Conservation (phyloP, 2,113 vertebrate species). For the Bucco capensis region DNA sequence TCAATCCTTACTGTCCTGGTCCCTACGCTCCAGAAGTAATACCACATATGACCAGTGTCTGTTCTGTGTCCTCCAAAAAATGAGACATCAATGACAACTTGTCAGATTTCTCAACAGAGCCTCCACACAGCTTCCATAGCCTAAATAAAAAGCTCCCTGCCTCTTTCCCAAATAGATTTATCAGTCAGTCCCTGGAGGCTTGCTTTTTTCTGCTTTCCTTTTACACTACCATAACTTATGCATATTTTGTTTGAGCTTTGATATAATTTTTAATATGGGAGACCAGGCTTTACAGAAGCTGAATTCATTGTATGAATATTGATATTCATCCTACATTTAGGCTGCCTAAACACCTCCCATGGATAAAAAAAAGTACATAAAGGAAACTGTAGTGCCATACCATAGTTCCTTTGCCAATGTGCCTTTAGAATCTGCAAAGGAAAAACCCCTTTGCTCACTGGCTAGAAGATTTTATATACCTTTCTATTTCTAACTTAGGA, state of each 20-base stretch:
- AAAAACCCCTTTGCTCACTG: not conserved
- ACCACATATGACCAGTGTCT: rapidly evolving
- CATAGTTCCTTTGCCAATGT: not conserved
- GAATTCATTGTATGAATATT: not conserved
- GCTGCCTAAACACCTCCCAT: not conserved
- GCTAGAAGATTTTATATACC: not conserved
- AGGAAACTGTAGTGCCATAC: not conserved
- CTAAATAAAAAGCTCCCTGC: not conserved
- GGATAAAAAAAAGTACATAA: not conserved
- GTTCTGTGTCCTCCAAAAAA: not conserved
- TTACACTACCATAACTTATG: not conserved
- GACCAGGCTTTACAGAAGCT: not conserved
- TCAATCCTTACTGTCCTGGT: not conserved
- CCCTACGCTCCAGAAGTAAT: not conserved
- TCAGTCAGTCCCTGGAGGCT: not conserved
- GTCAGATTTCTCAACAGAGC: not conserved
- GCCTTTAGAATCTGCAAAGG: not conserved
- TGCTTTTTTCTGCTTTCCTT: not conserved
- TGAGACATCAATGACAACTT: not conserved
- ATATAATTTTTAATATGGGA: not conserved
- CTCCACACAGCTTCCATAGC: not conserved
- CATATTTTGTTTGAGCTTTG: not conserved
- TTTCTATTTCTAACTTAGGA: not conserved
- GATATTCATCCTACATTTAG: not conserved
- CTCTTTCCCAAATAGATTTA: not conserved